A percentile compares a stretch with the other conserved stretches of the same genome.
Evolutionary conservation across 1,140 invertebrate species (phyloP).

Genomic region (Zelostemma sp.): DNA sequence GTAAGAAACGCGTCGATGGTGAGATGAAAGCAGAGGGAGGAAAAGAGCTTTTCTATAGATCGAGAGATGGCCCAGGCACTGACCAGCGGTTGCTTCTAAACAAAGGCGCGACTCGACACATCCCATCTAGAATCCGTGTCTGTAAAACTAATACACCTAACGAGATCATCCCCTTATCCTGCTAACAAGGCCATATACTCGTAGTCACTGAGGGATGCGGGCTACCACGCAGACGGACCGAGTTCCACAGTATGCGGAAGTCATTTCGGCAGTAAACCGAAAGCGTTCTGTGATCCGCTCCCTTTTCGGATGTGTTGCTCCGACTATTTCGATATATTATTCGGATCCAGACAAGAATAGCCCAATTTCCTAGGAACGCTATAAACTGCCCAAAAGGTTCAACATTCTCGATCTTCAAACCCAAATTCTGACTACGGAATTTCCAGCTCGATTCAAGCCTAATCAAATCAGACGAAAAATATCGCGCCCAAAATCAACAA

Average conservation of each 20-base stretch:
- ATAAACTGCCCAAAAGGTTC: not conserved
- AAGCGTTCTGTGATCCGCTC: constrained; percentile 13
- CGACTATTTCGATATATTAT: constrained; percentile 17
- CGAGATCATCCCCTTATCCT: constrained; percentile 28
- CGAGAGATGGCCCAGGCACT: constrained; percentile 17
- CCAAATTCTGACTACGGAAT: too few relatives aligned
- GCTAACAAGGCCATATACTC: constrained; percentile 25
- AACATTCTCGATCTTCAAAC: not conserved
- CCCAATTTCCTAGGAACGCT: not conserved
- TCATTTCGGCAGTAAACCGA: constrained; percentile 19
- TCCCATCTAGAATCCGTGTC: constrained; percentile 6
- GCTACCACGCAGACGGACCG: constrained; percentile 13
- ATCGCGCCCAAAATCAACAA: too few relatives aligned
- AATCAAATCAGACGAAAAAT: too few relatives aligned
- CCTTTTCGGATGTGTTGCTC: constrained; percentile 8
- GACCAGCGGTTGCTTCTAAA: constrained; percentile 34
- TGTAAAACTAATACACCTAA: constrained; percentile 33
- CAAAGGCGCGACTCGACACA: constrained; percentile 27
- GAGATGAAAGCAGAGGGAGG: constrained; percentile 35
- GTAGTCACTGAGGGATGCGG: constrained; percentile 33
- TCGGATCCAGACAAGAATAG: constrained; percentile 3
- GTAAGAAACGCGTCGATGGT: constrained; percentile 16
- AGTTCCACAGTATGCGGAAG: constrained; percentile 20
- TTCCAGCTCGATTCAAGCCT: too few relatives aligned
- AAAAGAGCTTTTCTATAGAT: constrained; percentile 11